These are phyloP conservation scores for Okamejei kenojei DNA, from an alignment of 2,797 vertebrate species.

Conservation along the genomic window DNA sequence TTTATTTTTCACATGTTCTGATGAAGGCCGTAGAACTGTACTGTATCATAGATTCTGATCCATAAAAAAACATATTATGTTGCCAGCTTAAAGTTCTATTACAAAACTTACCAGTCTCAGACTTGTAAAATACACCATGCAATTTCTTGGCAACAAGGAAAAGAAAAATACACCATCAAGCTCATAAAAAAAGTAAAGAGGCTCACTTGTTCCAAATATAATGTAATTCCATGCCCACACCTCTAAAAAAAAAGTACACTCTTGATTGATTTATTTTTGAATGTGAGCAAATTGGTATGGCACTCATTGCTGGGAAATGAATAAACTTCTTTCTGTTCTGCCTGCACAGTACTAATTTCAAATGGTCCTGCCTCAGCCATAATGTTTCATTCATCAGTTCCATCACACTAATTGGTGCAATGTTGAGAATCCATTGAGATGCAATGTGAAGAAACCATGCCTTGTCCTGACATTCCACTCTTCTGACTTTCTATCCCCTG, in stretches of 20 bases:
- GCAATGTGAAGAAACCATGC: not conserved
- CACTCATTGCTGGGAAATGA: constrained; percentile 4
- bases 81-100: too few species aligned
- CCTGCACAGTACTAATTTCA: not conserved
- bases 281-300: not conserved
- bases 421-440: too few species aligned
- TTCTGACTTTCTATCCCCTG: not conserved
- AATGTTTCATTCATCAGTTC: constrained; percentile 8
- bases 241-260: not conserved
- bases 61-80: not conserved
- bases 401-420: not conserved
- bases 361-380: not conserved
- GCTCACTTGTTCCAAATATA: not conserved
- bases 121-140: not conserved
- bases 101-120: not conserved
- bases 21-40: not conserved
- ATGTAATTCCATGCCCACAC: not conserved
- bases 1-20: not conserved
- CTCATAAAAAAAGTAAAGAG: constrained; percentile 11
- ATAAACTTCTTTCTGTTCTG: not conserved
- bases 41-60: not conserved
- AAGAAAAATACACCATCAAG: not conserved
- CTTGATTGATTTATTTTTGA: constrained; percentile 2
- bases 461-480: too few species aligned
- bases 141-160: not conserved